Conservation (phyloP, 2,797 vertebrate species). For the Betta splendens region DNA sequence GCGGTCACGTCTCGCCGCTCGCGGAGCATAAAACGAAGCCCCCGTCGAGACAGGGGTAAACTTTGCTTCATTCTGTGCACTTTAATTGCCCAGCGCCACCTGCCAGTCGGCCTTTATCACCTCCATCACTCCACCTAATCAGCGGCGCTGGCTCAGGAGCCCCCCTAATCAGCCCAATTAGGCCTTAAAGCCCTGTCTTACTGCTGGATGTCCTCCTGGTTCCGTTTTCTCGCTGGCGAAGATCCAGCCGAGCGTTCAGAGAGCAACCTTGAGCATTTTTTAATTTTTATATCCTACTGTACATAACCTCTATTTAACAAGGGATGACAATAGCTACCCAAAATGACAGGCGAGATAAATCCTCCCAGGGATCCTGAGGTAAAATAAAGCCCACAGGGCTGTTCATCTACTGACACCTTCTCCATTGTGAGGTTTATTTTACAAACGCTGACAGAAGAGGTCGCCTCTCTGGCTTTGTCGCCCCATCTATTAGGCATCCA, state of each 20-base stretch:
- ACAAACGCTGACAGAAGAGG: constrained; percentile 4
- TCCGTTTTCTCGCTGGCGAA: constrained; percentile 37
- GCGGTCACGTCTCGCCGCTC: constrained; percentile 21
- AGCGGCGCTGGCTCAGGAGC: constrained; percentile 61
- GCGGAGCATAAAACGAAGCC: constrained; percentile 23
- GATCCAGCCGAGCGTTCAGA: constrained; percentile 34
- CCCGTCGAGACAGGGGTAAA: constrained; percentile 17
- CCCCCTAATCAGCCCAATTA: constrained; percentile 73
- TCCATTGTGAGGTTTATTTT: constrained; percentile 11
- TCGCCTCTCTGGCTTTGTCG: constrained; percentile 2
- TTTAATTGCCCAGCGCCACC: constrained; percentile 53
- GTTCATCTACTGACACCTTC: background rate
- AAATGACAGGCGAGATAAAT: constrained; percentile 22
- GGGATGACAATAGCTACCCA: constrained; percentile 32
- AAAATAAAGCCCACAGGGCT: constrained; percentile 5
- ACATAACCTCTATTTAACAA: constrained; percentile 46
- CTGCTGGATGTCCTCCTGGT: constrained; percentile 39
- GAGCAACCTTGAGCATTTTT: constrained; percentile 33
- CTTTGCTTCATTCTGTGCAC: constrained; percentile 48
- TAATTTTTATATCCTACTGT: constrained; percentile 20
- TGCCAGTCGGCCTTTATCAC: constrained; percentile 58
- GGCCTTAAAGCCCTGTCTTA: constrained; percentile 50
- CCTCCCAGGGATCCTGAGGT: background rate
- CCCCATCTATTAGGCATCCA: constrained; percentile 4
- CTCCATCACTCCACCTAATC: constrained; percentile 69